These are phyloP conservation scores for Nycticebus coucang DNA, from an alignment of 2,113 vertebrate species.

Conservation along the genomic window DNA sequence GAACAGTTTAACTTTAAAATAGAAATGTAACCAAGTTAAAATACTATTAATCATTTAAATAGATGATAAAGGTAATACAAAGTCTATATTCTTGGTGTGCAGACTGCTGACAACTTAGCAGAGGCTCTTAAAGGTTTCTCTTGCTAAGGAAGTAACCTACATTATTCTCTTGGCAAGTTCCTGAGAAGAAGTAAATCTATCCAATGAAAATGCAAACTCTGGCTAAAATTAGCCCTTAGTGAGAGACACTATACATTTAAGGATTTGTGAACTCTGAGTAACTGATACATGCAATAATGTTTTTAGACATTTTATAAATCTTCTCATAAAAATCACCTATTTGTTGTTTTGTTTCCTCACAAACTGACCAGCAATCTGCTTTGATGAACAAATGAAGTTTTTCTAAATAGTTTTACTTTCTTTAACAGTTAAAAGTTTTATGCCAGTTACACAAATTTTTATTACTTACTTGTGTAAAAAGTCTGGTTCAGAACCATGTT, in stretches of 20 bases:
- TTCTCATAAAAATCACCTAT: background rate
- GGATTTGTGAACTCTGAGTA: background rate
- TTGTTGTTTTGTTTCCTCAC: background rate
- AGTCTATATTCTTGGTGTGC: background rate
- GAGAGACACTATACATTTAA: background rate
- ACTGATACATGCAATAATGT: background rate
- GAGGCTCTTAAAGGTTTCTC: background rate
- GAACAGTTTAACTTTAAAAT: constrained; percentile 36
- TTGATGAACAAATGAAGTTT: background rate
- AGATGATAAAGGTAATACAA: background rate
- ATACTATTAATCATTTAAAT: constrained; percentile 34
- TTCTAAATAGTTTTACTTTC: background rate
- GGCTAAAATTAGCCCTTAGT: background rate
- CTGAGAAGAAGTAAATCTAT: background rate
- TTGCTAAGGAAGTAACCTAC: background rate
- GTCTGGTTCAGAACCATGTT: constrained; percentile 97
- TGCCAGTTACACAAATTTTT: background rate
- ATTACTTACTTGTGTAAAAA: constrained; percentile 96
- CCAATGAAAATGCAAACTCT: background rate
- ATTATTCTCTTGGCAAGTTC: background rate
- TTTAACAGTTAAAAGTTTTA: constrained; percentile 16
- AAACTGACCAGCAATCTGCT: background rate
- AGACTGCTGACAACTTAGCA: background rate
- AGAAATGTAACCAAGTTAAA: constrained; percentile 7
- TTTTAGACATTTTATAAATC: background rate